phyloP scores from a whole-genome alignment of 2,113 vertebrate species.

The Aepyceros melampus region DNA sequence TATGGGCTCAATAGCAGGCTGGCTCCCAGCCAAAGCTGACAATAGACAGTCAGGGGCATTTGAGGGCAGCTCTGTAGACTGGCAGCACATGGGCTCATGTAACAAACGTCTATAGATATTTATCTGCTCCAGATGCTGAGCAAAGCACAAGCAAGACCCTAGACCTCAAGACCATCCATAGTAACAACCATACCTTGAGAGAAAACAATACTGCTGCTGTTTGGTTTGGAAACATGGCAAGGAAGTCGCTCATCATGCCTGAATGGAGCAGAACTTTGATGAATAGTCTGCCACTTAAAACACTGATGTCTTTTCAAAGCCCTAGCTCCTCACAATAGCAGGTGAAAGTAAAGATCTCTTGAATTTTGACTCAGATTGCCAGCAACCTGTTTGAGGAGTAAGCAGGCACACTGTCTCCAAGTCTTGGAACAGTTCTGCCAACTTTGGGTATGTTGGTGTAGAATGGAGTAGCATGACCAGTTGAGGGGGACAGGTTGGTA shows the following conservation, averaged over 20 bases:
- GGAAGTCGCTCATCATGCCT: neutral
- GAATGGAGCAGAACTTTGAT: neutral
- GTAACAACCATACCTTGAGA: fast-evolving
- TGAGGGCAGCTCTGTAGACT: neutral
- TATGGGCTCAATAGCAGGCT: neutral
- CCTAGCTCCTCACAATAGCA: neutral
- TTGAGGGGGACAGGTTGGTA: no score
- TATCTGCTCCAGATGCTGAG: neutral
- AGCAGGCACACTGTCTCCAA: neutral
- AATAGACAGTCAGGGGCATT: no score
- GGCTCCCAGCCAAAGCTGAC: neutral
- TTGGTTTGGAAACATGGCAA: neutral
- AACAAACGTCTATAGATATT: neutral
- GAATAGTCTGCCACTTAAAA: neutral
- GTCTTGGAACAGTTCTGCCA: neutral
- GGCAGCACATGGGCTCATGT: neutral
- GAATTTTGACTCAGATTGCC: neutral
- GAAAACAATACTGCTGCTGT: neutral
- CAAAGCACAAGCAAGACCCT: neutral
- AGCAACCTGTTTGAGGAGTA: neutral
- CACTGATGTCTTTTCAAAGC: neutral
- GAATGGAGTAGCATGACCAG: neutral
- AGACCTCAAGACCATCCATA: neutral
- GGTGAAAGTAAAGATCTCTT: neutral
- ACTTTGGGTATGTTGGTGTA: fast-evolving